A percentile compares a stretch with the other conserved stretches of the same genome.
These are phyloP conservation scores for Heliconius hewitsoni DNA, from an alignment of 1,140 invertebrate species.

Conservation along the genomic window DNA sequence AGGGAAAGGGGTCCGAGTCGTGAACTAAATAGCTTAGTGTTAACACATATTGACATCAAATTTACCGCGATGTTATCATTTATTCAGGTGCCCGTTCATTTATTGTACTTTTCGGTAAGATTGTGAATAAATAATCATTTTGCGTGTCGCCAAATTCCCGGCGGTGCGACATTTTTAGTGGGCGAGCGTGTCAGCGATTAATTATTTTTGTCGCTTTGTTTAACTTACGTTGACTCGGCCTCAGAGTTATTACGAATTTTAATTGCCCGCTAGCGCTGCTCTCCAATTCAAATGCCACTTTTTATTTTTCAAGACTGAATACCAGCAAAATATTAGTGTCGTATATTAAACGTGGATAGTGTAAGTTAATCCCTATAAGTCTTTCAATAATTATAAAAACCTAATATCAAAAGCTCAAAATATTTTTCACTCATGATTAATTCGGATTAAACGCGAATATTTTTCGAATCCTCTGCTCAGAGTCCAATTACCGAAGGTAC, in stretches of 20 bases:
- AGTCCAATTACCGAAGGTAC: not conserved
- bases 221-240: conserved; percentile 71
- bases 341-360: not conserved
- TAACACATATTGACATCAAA: conserved; percentile 82
- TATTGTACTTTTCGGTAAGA: conserved; percentile 67
- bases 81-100: conserved; percentile 77
- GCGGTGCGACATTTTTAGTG: conserved; percentile 54
- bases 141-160: conserved; percentile 47
- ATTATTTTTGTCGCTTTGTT: conserved; percentile 76
- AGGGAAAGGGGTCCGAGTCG: conserved; percentile 68
- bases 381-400: not conserved
- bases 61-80: conserved; percentile 81
- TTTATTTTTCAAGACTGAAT: conserved; percentile 24
- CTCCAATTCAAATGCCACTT: conserved; percentile 33
- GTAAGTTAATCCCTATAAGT: not conserved
- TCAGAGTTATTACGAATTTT: conserved; percentile 74
- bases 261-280: conserved; percentile 57
- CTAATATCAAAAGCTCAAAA: not conserved
- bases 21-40: conserved; percentile 82
- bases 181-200: conserved; percentile 64
- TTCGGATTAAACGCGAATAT: too few relatives aligned
- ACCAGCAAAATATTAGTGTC: not conserved
- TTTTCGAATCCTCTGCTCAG: not conserved
- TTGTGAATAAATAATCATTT: conserved; percentile 46
- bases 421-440: too few relatives aligned